Percentiles rank a stretch among this genome's conserved stretches.
phyloP scores from a whole-genome alignment of 2,888 invertebrate genomes.

The Tethea ocularis region DNA sequence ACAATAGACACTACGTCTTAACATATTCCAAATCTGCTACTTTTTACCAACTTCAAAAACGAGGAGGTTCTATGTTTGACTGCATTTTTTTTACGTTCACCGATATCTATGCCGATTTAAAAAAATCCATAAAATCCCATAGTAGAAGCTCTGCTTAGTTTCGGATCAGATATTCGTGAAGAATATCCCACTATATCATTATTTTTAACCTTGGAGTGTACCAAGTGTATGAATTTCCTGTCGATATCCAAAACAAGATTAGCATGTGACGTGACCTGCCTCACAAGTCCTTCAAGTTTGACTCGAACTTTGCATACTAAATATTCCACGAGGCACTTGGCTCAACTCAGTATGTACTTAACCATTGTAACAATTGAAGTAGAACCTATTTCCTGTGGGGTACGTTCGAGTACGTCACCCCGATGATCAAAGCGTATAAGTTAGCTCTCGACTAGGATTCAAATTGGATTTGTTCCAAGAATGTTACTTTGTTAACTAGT shows the following conservation, averaged over 20 bases:
- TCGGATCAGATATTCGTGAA: too few species aligned
- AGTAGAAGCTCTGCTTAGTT: too few species aligned
- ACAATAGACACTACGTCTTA: too few species aligned
- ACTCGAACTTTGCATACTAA: background rate
- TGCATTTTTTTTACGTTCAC: too few species aligned
- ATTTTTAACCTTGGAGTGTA: background rate
- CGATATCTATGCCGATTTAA: too few species aligned
- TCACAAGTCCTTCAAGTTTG: background rate
- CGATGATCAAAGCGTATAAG: background rate
- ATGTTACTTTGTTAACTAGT: background rate
- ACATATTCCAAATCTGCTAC: too few species aligned
- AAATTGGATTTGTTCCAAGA: background rate
- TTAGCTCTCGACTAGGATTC: background rate
- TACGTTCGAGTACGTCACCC: background rate
- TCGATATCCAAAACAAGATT: background rate
- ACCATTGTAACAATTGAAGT: background rate
- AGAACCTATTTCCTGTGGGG: background rate
- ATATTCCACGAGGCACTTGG: background rate
- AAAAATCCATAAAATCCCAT: too few species aligned
- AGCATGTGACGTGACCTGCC: constrained; percentile 4
- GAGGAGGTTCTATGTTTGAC: too few species aligned
- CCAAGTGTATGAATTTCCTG: constrained; percentile 1
- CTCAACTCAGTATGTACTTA: background rate
- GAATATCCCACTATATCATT: too few species aligned
- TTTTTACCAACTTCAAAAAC: too few species aligned